Evolutionary conservation across 2,797 vertebrate species (phyloP).

Genomic region (Chrosomus eos): DNA sequence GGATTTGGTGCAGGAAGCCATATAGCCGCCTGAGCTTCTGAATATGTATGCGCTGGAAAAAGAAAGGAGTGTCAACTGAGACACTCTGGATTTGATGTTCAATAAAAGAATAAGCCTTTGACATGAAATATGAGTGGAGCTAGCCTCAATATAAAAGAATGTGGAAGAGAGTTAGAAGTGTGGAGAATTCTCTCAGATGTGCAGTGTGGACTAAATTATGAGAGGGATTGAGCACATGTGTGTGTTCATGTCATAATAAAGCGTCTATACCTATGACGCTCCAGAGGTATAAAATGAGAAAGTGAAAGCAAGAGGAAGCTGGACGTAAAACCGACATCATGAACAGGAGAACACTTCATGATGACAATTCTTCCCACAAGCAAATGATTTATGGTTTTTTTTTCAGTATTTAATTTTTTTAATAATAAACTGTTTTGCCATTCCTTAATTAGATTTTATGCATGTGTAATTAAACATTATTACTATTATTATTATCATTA

Average conservation of each 20-base stretch:
- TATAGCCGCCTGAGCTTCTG: conserved; percentile 69
- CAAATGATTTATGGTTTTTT: too few species aligned
- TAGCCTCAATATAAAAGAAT: conserved; percentile 82
- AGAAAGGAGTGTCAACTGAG: conserved; percentile 71
- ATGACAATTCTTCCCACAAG: too few species aligned
- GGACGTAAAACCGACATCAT: neutral
- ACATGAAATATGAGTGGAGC: conserved; percentile 80
- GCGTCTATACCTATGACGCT: conserved; percentile 49
- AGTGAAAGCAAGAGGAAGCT: conserved; percentile 26
- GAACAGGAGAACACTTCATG: neutral
- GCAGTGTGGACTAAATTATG: conserved; percentile 74
- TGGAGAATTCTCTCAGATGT: conserved; percentile 81
- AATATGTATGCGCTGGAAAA: conserved; percentile 74
- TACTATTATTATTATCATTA: neutral
- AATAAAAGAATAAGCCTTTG: conserved; percentile 84
- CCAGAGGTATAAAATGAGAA: conserved; percentile 21
- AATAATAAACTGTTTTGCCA: neutral
- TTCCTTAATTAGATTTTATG: neutral
- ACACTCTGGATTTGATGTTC: conserved; percentile 83
- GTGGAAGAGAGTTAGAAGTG: conserved; percentile 80
- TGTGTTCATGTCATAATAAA: conserved; percentile 60
- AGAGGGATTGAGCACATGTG: conserved; percentile 68
- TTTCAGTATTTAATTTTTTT: too few species aligned
- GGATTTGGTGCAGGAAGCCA: conserved; percentile 73
- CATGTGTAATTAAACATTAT: neutral